Percentiles rank a stretch among this genome's conserved stretches.
These are phyloP conservation scores for Hanleya hanleyi DNA, from an alignment of 2,888 invertebrate genomes.

Conservation along the genomic window DNA sequence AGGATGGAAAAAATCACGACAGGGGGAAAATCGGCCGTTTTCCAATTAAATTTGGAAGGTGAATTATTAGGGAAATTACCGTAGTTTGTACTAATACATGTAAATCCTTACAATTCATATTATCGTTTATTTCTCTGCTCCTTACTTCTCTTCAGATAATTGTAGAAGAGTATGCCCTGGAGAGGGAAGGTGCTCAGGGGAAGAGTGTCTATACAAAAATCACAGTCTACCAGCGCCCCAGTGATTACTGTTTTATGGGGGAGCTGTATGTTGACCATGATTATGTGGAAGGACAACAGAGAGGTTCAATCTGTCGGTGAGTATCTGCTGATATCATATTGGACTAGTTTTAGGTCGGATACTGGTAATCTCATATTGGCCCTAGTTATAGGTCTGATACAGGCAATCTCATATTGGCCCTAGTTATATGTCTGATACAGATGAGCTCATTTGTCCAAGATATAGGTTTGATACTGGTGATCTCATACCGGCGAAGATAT, in stretches of 20 bases:
- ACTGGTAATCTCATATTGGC: too few relatives aligned
- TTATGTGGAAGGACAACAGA: constrained; percentile 83
- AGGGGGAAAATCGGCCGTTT: too few relatives aligned
- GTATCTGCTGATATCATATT: constrained; percentile 11
- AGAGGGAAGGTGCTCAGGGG: constrained; percentile 84
- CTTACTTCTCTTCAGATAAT: constrained; percentile 41
- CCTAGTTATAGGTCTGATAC: too few relatives aligned
- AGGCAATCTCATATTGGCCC: too few relatives aligned
- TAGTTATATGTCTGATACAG: too few relatives aligned
- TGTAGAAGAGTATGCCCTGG: constrained; percentile 78
- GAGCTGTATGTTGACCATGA: constrained; percentile 91
- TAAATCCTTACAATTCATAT: neutral
- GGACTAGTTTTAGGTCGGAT: too few relatives aligned
- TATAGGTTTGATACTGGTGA: too few relatives aligned
- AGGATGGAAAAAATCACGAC: too few relatives aligned
- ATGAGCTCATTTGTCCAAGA: too few relatives aligned
- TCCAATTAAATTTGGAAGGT: too few relatives aligned
- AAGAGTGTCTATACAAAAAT: constrained; percentile 89
- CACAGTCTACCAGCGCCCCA: constrained; percentile 88
- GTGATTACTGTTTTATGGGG: constrained; percentile 91
- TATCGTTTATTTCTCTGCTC: neutral
- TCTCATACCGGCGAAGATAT: too few relatives aligned
- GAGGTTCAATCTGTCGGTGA: constrained; percentile 82
- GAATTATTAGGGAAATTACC: neutral
- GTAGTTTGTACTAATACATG: neutral